Conservation (phyloP, 2,113 vertebrate genomes). For the Lates calcarifer region DNA sequence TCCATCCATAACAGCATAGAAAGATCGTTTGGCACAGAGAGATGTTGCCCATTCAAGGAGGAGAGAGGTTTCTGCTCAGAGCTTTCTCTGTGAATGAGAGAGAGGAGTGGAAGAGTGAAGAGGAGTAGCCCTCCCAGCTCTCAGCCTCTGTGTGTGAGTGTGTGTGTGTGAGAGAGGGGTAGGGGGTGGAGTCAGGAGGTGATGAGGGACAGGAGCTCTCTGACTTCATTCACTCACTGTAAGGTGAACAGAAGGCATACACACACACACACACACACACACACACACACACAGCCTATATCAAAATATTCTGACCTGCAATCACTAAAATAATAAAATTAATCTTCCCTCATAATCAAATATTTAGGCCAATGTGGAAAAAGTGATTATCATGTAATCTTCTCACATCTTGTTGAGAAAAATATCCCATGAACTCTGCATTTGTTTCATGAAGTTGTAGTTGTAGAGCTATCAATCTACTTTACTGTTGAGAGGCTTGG, state of each 20-base stretch:
- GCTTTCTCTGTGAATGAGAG: conserved; percentile 75
- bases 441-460: background rate
- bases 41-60: conserved; percentile 66
- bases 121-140: conserved; percentile 84
- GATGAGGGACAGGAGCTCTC: conserved; percentile 68
- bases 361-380: background rate
- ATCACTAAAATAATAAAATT: background rate
- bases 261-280: conserved; percentile 12
- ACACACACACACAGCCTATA: conserved; percentile 8
- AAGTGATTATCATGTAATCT: background rate
- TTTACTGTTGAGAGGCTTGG: background rate
- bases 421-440: background rate
- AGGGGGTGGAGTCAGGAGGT: conserved; percentile 79
- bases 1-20: background rate
- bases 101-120: conserved; percentile 73
- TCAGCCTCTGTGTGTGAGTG: conserved; percentile 37
- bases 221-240: conserved; percentile 73
- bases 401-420: background rate
- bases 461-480: background rate
- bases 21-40: background rate
- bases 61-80: conserved; percentile 53
- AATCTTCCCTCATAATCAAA: background rate
- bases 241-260: conserved; percentile 19
- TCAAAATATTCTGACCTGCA: background rate
- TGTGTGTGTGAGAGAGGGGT: conserved; percentile 36